These are phyloP conservation scores for Drosophila saltans DNA, from an alignment of 1,140 invertebrate species.

Conservation along the genomic window DNA sequence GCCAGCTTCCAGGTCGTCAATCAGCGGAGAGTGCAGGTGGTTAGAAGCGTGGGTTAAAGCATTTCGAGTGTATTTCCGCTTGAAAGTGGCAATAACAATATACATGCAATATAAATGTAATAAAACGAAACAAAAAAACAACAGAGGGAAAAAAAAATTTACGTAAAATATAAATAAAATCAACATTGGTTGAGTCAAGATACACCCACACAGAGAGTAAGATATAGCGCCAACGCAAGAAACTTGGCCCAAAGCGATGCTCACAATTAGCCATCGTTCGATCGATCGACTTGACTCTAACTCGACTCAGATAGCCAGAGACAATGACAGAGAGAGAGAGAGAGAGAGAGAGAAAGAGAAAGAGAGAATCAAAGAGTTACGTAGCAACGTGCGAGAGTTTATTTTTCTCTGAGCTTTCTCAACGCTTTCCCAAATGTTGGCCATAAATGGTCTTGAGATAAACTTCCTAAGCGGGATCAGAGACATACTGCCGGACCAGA, in stretches of 20 bases:
- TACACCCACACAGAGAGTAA: conserved; percentile 35
- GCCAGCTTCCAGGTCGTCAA: conserved; percentile 53
- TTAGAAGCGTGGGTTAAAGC: conserved; percentile 62
- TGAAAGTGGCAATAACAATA: conserved; percentile 78
- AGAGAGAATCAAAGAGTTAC: background rate
- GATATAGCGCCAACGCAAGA: conserved; percentile 54
- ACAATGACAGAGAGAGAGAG: background rate
- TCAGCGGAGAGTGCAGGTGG: conserved; percentile 67
- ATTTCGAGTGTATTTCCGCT: conserved; percentile 78
- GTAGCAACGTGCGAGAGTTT: conserved; percentile 36
- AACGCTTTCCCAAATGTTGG: conserved; percentile 62
- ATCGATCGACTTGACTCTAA: background rate
- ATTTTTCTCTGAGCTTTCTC: conserved; percentile 58
- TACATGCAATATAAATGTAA: conserved; percentile 57
- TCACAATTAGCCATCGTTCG: conserved; percentile 67
- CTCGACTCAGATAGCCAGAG: background rate
- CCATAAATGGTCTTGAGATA: conserved; percentile 62
- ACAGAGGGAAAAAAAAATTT: conserved; percentile 42
- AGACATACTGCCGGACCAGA: conserved; percentile 11
- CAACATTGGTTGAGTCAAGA: conserved; percentile 55
- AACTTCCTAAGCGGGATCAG: conserved; percentile 64
- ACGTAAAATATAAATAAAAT: conserved; percentile 79
- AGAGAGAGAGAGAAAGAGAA: background rate
- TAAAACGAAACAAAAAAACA: conserved; percentile 54
- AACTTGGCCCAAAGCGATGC: conserved; percentile 64